Evolutionary conservation across 2,888 invertebrate species (phyloP).

Genomic region (Marronus borbonicus): DNA sequence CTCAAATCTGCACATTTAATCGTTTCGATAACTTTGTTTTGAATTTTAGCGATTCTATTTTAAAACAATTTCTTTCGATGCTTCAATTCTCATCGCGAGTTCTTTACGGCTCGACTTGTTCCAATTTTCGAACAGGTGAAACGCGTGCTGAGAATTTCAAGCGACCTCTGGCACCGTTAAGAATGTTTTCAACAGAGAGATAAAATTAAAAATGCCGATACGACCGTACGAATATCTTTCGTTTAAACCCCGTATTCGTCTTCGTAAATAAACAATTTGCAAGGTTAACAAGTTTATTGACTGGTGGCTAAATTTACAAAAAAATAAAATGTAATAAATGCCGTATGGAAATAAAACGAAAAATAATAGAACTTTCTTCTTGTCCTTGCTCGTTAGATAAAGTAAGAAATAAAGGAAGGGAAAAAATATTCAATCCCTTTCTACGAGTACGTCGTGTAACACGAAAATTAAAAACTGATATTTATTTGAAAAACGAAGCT

Average conservation of each 20-base stretch:
- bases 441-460: no score
- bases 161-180: neutral
- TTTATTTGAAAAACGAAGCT: neutral
- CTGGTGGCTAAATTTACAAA: constrained; percentile 22
- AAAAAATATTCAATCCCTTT: no score
- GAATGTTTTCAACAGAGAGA: neutral
- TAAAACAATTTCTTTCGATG: no score
- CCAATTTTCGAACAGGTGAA: constrained; percentile 12
- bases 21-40: no score
- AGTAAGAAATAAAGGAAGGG: no score
- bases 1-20: no score
- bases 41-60: no score
- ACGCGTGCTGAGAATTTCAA: neutral
- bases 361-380: no score
- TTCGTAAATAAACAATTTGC: constrained; percentile 19
- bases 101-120: neutral
- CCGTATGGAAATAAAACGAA: neutral
- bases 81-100: no score
- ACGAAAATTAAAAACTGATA: neutral
- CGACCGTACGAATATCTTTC: neutral
- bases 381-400: no score
- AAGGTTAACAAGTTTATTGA: constrained; percentile 44
- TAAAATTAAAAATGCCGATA: neutral
- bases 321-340: neutral
- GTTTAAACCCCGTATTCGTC: constrained; percentile 17